These are phyloP conservation scores for Hoplostethus atlanticus DNA, from an alignment of 2,797 vertebrate genomes.

Conservation along the genomic window DNA sequence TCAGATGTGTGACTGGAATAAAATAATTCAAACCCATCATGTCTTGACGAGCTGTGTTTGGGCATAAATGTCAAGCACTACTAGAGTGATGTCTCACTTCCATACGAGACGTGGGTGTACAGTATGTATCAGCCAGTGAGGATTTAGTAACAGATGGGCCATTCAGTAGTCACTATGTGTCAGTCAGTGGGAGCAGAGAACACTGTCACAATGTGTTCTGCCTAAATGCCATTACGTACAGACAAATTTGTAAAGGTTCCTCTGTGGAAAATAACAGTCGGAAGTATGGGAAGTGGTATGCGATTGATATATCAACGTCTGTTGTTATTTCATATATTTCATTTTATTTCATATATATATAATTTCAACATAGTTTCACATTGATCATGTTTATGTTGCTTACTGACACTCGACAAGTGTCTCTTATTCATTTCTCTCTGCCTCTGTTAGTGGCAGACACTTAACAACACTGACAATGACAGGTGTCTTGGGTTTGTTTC, in stretches of 20 bases:
- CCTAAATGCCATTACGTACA: conserved; percentile 11
- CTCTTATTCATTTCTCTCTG: background rate
- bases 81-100: conserved; percentile 14
- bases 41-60: conserved; percentile 15
- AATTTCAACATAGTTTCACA: background rate
- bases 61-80: background rate
- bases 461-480: too few relatives aligned
- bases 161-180: conserved; percentile 42
- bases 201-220: conserved; percentile 33
- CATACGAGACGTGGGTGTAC: conserved; percentile 42
- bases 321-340: too few relatives aligned
- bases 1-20: conserved; percentile 11
- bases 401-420: background rate
- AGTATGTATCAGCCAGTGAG: conserved; percentile 15
- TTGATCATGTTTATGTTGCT: background rate
- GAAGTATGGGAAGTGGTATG: conserved; percentile 22
- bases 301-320: background rate
- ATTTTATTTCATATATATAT: too few relatives aligned
- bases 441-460: background rate
- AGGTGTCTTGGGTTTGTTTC: background rate
- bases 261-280: conserved; percentile 18
- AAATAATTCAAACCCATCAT: background rate
- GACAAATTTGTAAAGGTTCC: conserved; percentile 39
- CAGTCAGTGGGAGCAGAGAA: conserved; percentile 48
- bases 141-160: conserved; percentile 35